Percentiles rank a stretch among this genome's conserved stretches.
Conservation (phyloP, 2,113 vertebrate genomes). For the Dinomys branickii region DNA sequence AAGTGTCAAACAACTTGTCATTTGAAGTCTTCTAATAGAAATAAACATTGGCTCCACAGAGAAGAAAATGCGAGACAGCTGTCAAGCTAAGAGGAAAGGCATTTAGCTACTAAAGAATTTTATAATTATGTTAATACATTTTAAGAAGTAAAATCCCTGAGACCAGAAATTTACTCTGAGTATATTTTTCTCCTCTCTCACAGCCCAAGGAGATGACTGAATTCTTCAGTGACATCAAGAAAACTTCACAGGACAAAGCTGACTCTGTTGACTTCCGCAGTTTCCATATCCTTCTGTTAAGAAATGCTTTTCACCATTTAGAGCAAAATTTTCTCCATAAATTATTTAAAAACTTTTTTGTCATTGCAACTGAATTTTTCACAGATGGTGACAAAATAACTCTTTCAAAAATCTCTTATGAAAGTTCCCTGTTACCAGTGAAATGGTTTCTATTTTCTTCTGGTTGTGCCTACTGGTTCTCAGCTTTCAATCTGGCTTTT, state of each 20-base stretch:
- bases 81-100: background rate
- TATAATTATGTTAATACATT: constrained; percentile 11
- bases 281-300: constrained; percentile 50
- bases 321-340: constrained; percentile 57
- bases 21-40: constrained; percentile 48
- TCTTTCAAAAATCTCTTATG: constrained; percentile 56
- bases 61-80: constrained; percentile 41
- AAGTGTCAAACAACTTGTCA: constrained; percentile 20
- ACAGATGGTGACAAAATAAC: constrained; percentile 77
- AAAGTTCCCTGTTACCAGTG: constrained; percentile 42
- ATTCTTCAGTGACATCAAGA: constrained; percentile 11
- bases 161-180: background rate
- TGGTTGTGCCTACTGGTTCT: constrained; percentile 48
- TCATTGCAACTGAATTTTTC: constrained; percentile 68
- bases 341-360: constrained; percentile 66
- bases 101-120: constrained; percentile 17
- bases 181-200: background rate
- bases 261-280: constrained; percentile 22
- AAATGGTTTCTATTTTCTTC: constrained; percentile 67
- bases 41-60: constrained; percentile 38
- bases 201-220: background rate
- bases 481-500: constrained; percentile 52
- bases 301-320: constrained; percentile 44
- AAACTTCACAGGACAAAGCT: background rate
- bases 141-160: background rate